Evolutionary conservation across 2,888 invertebrate species (phyloP).

Genomic region (Brachyptera risi): DNA sequence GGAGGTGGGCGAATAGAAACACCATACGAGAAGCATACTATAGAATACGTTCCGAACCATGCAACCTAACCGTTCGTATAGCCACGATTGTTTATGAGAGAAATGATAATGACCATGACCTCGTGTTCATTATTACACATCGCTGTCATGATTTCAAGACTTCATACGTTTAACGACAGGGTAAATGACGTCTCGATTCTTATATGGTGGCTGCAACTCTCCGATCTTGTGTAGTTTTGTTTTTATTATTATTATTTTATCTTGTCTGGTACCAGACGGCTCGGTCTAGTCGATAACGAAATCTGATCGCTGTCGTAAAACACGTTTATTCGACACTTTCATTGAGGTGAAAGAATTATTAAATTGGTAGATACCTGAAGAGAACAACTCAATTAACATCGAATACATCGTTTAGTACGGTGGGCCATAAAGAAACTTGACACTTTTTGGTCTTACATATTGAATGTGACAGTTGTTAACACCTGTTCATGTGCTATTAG

Average conservation of each 20-base stretch:
- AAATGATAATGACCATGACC: slow-evolving; percentile 28
- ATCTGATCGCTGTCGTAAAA: not conserved
- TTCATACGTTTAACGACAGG: slow-evolving; percentile 25
- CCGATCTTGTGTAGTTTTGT: not conserved
- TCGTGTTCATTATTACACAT: slow-evolving; percentile 27
- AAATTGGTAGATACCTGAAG: too few species aligned
- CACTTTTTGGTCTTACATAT: too few species aligned
- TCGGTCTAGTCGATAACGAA: not conserved
- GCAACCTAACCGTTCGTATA: too few species aligned
- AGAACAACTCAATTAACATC: too few species aligned
- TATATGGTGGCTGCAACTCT: not conserved
- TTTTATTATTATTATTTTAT: not conserved
- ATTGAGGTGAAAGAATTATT: not conserved
- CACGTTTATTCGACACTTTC: not conserved
- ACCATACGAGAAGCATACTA: too few species aligned
- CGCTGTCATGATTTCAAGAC: slow-evolving; percentile 23
- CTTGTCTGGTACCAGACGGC: not conserved
- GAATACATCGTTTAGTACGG: too few species aligned
- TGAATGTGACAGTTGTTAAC: too few species aligned
- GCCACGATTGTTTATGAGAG: slow-evolving; percentile 28
- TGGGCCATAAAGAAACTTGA: too few species aligned
- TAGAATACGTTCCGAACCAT: too few species aligned
- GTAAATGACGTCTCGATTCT: slow-evolving; percentile 22
- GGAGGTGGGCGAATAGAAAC: too few species aligned
- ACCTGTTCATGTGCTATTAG: too few species aligned